Base-by-base conservation (phyloP, 1,140 invertebrate species). In the Papilio aristodemus region DNA sequence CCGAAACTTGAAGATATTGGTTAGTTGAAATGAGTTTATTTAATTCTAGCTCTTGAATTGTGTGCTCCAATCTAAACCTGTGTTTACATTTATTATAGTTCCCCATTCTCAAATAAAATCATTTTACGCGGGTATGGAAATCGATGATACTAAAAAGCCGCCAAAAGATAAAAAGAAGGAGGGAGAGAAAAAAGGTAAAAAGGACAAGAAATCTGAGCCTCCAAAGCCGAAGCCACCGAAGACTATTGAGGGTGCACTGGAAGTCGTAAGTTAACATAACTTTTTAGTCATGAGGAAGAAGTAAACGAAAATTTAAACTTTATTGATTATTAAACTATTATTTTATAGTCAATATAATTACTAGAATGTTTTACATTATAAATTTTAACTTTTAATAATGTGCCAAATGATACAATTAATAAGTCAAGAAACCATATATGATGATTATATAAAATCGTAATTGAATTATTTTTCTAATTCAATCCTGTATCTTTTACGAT, bases 181-280 rank as follows among this genome's bases (percentile, higher is more conserved):
- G 76, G 78, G 79, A 50, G 91, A 92, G 57, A 92, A 91, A 76
- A 81, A 87, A 71, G 84, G 70, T 64, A 87, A 86, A 85, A 91
- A 90, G 62, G 92, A 93, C 38, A 93, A 94, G 74, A 90, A 91
- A 71, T 78, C 83, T 19, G 93, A 93, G 78, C 84, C 90, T 17
- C 77, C 89, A 10, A 93, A 93, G 84, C 87, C 92, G 0, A 95
- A 95, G 79, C 90, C 88, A 64, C 93, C 94, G 19, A 95, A 95
- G 87, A 93, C 93, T 37, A 89, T 95, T 57, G 95, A 95, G 80
- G 93, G 92, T 80, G 94, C 94, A 22, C 82, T 95, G 39, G 92
- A 93, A 84, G 76, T 81, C 68, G 94, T 95, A 92, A 90, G 90
- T 86, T 63, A 72, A 60, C 25, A n/a, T 69, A 69, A 60, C 17